Base-by-base conservation (phyloP, 2,113 vertebrate genomes). In the Danionella cerebrum region DNA sequence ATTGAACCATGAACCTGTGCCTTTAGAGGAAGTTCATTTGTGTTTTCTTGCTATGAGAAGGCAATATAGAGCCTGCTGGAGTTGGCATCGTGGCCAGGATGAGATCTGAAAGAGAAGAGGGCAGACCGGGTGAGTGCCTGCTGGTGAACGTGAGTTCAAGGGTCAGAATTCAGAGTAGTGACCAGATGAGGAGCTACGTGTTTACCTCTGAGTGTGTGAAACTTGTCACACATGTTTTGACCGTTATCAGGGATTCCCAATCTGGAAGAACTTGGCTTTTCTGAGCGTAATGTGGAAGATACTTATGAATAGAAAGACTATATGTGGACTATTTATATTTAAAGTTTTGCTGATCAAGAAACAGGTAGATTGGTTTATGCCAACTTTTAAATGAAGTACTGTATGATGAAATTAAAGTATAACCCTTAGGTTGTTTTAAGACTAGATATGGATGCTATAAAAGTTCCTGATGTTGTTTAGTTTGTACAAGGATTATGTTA, bases 101-200 rank as follows among this genome's bases (percentile, higher is more conserved):
- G 86, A 83, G 80, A 81, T 84, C 86, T 66, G 84, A 86, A 69
- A 83, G 68, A 75, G 85, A 88, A 75, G 84, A 87, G 59, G 80
- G 79, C 54, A 86, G 77, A 67, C 67, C 83, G 11, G 85, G 86
- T 88, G 76, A 85, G 86, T 80, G 72, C 35, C 53, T 53, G 13
- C 14, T 13, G 31, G 4, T 16, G 35, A 13, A 9, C 22, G 6
- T 36, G 50, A 38, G 8, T 10, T 18, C 21, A 14, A 35, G 3
- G 19, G 39, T 6, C 16, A 5, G 42, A 6, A 12, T 13, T 2
- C 6, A 57, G n/a, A n/a, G n/a, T n/a, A n/a, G n/a, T n/a, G n/a
- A n/a, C n/a, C n/a, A n/a, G n/a, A n/a, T n/a, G n/a, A n/a, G n/a
- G n/a, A n/a, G n/a, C n/a, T n/a, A n/a, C n/a, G n/a, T n/a, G n/a